Evolutionary conservation across 2,888 invertebrate species (phyloP), one percentile per base, ranked within the genome.

Genomic region (Harpagoxenus sublaevis): DNA sequence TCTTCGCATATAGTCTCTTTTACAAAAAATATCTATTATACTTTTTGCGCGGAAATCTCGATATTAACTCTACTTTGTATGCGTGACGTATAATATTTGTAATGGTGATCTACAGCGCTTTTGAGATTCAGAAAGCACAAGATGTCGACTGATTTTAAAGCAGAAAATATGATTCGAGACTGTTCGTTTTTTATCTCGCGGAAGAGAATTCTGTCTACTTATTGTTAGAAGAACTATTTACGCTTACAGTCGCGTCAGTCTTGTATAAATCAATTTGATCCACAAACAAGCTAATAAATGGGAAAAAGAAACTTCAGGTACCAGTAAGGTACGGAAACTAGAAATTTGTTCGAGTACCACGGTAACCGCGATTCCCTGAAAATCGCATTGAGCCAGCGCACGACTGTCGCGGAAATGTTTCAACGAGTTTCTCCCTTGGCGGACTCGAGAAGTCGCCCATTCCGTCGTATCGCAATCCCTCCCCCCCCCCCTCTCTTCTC

Each of bases 51-150:
- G 66, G 70, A 73, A 74, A 75, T 65, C 83, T 83, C 83, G 45
- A 85, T 84, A 89, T 88, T 82, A 89, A 82, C 85, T 85, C 85
- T 77, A 77, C 78, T 75, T 51, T 84, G 1, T 35, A 79, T 23
- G 57, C n/a, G 42, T 77, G 78, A 88, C 84, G 23, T 23, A 23
- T 23, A 23, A 87, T n/a, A 12, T n/a, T 9, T 68, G 6, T 91
- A 87, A 91, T 86, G 86, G 86, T 84, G 86, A 89, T 89, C 86
- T 89, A 86, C 15, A 48, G 23, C 86, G 86, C 88, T 89, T 89
- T 85, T 87, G 85, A 89, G 83, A 87, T 89, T 89, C 87, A 89
- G 84, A 88, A 87, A 89, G 85, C 84, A 85, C 87, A 18, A 45
- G 5, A 35, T 12, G 35, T 42, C 18, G 28, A 42, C 4, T 28